Evolutionary conservation across 2,888 invertebrate species (phyloP), one percentile per base, ranked within the genome.

Genomic region (Drosophila anceps): DNA sequence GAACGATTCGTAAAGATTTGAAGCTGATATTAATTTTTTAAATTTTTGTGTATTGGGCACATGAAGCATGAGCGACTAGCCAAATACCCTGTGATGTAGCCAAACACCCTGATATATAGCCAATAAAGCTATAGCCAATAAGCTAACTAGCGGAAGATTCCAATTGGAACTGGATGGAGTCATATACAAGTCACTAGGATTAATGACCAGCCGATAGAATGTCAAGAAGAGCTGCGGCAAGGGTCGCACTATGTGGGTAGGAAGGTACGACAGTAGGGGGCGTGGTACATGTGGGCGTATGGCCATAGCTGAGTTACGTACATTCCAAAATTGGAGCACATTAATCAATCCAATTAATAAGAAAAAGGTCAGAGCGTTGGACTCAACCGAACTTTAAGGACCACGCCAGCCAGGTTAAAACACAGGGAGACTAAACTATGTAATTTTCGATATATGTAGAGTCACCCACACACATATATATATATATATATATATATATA

Each of bases 271-370:
- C 33, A 20, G 8, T 4, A 13, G 20, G 18, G 13, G 51, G 51
- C 33, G 51, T 51, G n/a, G 15, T 48, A 48, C 24, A n/a, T n/a
- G 27, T 29, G 50, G 50, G 50, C 50, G 50, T 53, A 15, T 20
- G 20, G 60, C 51, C 67, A 67, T 51, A 59, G 55, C 58, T 9
- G 61, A 48, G 71, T 84, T 87, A 84, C 78, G 80, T 76, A 83
- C 70, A 81, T 61, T 70, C 87, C 81, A 63, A 84, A 83, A 75
- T 73, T 74, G 74, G 72, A 74, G 82, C 84, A 81, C 90, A 84
- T 84, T 84, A 84, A 84, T 84, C 84, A 84, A 81, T 71, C 76
- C 84, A 89, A 87, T 84, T 87, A 84, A 84, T 84, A 79, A 74
- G 54, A 33, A 55, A 69, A 57, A 74, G 72, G 81, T 63, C 66